These are phyloP conservation scores for Subacronicta megacephala DNA, from an alignment of 2,888 invertebrate species.

Conservation along the genomic window DNA sequence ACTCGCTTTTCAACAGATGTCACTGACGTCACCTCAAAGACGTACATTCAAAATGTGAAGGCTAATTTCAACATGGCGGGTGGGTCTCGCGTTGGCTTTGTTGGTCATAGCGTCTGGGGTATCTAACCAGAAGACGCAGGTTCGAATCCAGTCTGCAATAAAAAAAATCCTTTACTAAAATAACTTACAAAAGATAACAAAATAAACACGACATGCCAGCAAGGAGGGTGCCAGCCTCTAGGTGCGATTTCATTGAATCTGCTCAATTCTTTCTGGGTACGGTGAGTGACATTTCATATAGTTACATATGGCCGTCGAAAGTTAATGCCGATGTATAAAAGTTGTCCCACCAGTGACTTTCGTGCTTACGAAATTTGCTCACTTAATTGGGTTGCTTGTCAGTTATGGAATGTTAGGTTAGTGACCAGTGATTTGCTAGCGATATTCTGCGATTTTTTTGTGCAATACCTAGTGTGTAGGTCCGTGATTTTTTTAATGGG, in stretches of 20 bases:
- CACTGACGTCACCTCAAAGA: too few species aligned
- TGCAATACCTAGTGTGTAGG: too few species aligned
- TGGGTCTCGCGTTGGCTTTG: too few species aligned
- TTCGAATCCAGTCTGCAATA: too few species aligned
- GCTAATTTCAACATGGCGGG: too few species aligned
- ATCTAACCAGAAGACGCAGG: too few species aligned
- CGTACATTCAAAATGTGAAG: too few species aligned
- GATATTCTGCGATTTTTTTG: conserved; percentile 20
- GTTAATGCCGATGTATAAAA: conserved; percentile 68
- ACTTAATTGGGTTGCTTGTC: conserved; percentile 69
- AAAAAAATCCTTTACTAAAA: too few species aligned
- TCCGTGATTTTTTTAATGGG: too few species aligned
- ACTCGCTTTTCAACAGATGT: too few species aligned
- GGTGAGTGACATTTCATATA: conserved; percentile 33
- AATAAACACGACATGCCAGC: conserved; percentile 28
- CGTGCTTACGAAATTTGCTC: conserved; percentile 73
- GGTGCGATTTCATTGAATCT: conserved; percentile 36
- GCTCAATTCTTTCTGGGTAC: conserved; percentile 16
- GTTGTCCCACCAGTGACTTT: conserved; percentile 73
- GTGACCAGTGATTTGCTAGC: conserved; percentile 19
- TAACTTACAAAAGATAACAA: too few species aligned
- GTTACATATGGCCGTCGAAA: conserved; percentile 59
- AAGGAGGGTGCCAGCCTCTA: conserved; percentile 16
- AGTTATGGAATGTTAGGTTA: conserved; percentile 59
- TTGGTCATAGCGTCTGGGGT: too few species aligned